Evolutionary conservation across 2,888 invertebrate species (phyloP).

Genomic region (Iphiclides podalirius): DNA sequence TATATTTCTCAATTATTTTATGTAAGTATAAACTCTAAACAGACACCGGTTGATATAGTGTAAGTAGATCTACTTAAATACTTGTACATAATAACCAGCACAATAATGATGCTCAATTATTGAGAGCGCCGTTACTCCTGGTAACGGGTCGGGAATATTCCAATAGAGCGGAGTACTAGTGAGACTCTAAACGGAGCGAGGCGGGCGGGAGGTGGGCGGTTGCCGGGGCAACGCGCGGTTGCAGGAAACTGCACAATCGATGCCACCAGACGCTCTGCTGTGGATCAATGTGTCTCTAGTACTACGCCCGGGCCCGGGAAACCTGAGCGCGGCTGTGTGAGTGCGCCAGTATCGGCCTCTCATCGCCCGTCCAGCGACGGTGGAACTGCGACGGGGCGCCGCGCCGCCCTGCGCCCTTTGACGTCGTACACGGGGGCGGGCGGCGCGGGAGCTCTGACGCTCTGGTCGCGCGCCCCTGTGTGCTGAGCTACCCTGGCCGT

Average conservation of each 20-base stretch:
- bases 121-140: constrained; percentile 23
- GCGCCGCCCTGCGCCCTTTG: constrained; percentile 26
- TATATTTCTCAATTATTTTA: too few relatives aligned
- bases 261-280: constrained; percentile 73
- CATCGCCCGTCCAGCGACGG: constrained; percentile 39
- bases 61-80: neutral
- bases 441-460: constrained; percentile 44
- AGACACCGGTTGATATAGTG: too few relatives aligned
- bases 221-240: constrained; percentile 61
- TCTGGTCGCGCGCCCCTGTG: constrained; percentile 40
- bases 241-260: constrained; percentile 80
- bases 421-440: constrained; percentile 30
- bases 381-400: constrained; percentile 43
- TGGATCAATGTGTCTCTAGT: constrained; percentile 81
- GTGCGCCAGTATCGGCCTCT: constrained; percentile 38
- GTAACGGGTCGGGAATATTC: constrained; percentile 42
- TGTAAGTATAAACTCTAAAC: too few relatives aligned
- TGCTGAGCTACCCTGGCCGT: constrained; percentile 60
- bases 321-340: constrained; percentile 57
- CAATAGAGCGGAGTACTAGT: constrained; percentile 51
- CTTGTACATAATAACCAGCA: constrained; percentile 6
- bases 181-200: constrained; percentile 59
- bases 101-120: constrained; percentile 17
- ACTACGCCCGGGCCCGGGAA: constrained; percentile 75
- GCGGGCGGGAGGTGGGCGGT: constrained; percentile 65